A percentile compares a stretch with the other conserved stretches of the same genome.
Conservation (phyloP, 1,140 invertebrate genomes). For the Pinna nobilis region DNA sequence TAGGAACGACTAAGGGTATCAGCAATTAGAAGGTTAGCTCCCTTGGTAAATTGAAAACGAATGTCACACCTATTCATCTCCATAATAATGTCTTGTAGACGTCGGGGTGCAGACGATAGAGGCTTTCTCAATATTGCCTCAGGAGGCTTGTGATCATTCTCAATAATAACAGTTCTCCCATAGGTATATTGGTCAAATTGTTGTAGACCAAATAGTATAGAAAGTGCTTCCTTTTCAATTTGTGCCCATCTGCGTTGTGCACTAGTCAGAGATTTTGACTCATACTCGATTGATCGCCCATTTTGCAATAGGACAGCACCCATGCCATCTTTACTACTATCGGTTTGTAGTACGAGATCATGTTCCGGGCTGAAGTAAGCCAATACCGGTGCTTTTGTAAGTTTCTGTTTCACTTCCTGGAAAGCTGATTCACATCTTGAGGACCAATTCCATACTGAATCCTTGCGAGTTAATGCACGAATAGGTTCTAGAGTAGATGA, state of each 20-base stretch:
- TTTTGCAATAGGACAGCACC: slow-evolving; percentile 75
- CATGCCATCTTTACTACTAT: slow-evolving; percentile 64
- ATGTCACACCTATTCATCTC: slow-evolving; percentile 38
- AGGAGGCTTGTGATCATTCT: slow-evolving; percentile 41
- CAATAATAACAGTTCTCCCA: slow-evolving; percentile 30
- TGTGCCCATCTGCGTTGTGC: slow-evolving; percentile 75
- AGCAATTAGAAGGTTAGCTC: slow-evolving; percentile 31
- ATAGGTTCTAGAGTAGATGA: slow-evolving; percentile 45
- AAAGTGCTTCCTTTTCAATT: slow-evolving; percentile 52
- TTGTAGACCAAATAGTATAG: slow-evolving; percentile 71
- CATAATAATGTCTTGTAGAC: slow-evolving; percentile 43
- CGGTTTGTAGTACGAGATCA: slow-evolving; percentile 48
- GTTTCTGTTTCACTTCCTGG: slow-evolving; percentile 67
- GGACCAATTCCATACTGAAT: slow-evolving; percentile 46
- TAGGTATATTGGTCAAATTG: slow-evolving; percentile 23
- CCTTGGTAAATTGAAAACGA: slow-evolving; percentile 29
- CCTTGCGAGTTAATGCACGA: slow-evolving; percentile 48
- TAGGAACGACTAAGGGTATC: slow-evolving; percentile 38
- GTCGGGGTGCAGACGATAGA: slow-evolving; percentile 1
- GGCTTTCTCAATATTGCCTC: slow-evolving; percentile 15
- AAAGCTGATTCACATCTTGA: slow-evolving; percentile 68
- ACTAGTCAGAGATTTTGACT: slow-evolving; percentile 72
- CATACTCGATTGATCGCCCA: slow-evolving; percentile 73
- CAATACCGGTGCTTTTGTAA: slow-evolving; percentile 46
- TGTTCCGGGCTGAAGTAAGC: slow-evolving; percentile 53